Conservation (phyloP, 2,113 vertebrate genomes). For the Coregonus clupeaformis region DNA sequence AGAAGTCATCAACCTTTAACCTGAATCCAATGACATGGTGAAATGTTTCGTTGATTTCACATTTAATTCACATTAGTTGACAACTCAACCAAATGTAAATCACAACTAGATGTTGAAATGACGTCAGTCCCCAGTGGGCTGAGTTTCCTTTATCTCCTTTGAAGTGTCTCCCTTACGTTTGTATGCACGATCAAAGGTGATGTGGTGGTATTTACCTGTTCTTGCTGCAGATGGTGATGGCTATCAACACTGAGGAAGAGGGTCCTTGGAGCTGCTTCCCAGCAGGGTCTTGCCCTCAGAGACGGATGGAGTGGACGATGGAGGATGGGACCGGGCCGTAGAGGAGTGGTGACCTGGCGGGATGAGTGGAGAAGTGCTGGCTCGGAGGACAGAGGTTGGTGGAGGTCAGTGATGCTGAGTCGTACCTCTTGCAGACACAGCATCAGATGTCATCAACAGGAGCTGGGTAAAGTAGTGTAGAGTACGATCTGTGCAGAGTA, state of each 20-base stretch:
- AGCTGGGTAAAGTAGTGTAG: neutral
- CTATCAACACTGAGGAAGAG: neutral
- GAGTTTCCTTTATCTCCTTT: too few species aligned
- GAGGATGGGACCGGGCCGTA: neutral
- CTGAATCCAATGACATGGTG: too few species aligned
- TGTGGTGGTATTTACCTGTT: neutral
- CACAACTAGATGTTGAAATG: too few species aligned
- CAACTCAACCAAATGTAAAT: too few species aligned
- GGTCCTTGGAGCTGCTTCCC: neutral
- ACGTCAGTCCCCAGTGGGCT: too few species aligned
- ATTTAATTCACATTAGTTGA: too few species aligned
- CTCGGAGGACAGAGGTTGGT: neutral
- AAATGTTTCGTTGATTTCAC: too few species aligned
- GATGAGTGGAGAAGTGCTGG: neutral
- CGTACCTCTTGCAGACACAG: conserved; percentile 14
- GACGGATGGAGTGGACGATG: neutral
- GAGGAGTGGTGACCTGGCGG: neutral
- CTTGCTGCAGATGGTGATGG: neutral
- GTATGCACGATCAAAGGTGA: too few species aligned
- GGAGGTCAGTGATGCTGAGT: neutral
- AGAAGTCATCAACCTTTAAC: too few species aligned
- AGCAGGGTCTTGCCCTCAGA: neutral
- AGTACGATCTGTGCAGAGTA: too few species aligned
- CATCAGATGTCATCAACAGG: neutral
- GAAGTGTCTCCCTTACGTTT: too few species aligned